Conservation (phyloP, 1,140 invertebrate genomes). For the Nasonia longicornis region DNA sequence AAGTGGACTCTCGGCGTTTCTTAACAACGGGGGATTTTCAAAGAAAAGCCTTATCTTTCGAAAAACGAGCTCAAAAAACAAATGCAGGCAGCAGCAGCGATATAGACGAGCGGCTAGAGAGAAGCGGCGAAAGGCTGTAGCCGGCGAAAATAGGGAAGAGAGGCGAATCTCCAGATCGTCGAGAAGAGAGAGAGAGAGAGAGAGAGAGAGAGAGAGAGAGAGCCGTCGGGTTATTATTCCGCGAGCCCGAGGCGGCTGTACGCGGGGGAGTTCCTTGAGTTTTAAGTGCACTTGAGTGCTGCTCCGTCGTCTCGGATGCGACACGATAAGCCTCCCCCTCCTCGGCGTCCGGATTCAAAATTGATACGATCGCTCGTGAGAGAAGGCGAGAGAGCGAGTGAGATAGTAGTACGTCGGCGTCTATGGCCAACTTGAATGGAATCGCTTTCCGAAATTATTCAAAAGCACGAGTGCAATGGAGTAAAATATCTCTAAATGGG, state of each 20-base stretch:
- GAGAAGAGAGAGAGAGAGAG: not conserved
- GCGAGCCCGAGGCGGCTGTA: constrained; percentile 22
- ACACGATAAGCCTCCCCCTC: constrained; percentile 44
- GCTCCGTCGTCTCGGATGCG: constrained; percentile 49
- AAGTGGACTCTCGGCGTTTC: too few species aligned
- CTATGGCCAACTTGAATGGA: constrained; percentile 25
- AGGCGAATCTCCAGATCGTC: not conserved
- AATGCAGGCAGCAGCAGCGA: not conserved
- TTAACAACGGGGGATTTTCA: too few species aligned
- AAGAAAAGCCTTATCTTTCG: not conserved
- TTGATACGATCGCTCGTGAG: constrained; percentile 50
- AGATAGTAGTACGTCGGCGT: not conserved
- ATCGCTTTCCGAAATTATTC: constrained; percentile 29
- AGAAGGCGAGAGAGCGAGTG: not conserved
- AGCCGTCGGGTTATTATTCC: constrained; percentile 49
- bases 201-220: not conserved
- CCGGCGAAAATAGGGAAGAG: not conserved
- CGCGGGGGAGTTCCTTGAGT: constrained; percentile 49
- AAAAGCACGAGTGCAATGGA: constrained; percentile 17
- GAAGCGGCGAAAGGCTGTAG: not conserved
- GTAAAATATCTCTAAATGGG: constrained; percentile 14
- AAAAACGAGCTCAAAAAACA: not conserved
- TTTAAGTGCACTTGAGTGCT: constrained; percentile 56
- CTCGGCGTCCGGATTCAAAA: constrained; percentile 50
- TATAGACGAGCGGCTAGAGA: not conserved